Evolutionary conservation across 2,888 invertebrate species (phyloP), one percentile per base, ranked within the genome.

Genomic region (Plagodis dolabraria): DNA sequence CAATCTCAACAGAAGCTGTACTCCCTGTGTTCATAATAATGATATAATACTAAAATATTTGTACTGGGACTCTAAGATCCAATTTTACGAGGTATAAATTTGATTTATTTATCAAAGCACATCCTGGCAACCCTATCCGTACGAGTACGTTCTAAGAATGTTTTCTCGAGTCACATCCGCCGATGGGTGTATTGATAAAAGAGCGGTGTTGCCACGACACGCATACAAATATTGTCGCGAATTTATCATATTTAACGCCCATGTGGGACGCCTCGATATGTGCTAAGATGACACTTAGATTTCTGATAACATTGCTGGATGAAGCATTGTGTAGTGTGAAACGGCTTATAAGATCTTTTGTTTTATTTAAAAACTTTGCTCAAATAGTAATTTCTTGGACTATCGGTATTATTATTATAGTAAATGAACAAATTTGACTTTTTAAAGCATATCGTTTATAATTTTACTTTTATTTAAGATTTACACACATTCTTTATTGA

Each of bases 111-210:
- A n/a, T n/a, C n/a, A 34, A 46, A 36, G 11, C n/a, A 33, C 35
- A 33, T 22, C 22, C 11, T 36, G 33, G 2, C 59, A 59, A 10
- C 59, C 59, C 59, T 64, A 61, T 33, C 43, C 47, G 51, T 55
- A 55, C 57, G 43, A 47, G 51, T 57, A 55, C 57, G 46, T 58
- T 46, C 54, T 53, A 7, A 58, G 50, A 63, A 61, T 61, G 57
- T 61, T 50, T 56, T 66, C 63, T 57, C 57, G 50, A 44, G 55
- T 60, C 60, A 46, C 53, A 81, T 80, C 79, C 72, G 79, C 79
- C 76, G 74, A 81, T 85, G 82, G 83, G 82, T 78, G 73, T 85
- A 88, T 88, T 88, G 88, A 89, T 87, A 87, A 85, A 89, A 83
- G 86, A 79, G 82, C 84, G 80, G 74, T 82, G 80, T 83, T 74